phyloP scores from a whole-genome alignment of 2,888 invertebrate species.

The Hyposoter didymator region DNA sequence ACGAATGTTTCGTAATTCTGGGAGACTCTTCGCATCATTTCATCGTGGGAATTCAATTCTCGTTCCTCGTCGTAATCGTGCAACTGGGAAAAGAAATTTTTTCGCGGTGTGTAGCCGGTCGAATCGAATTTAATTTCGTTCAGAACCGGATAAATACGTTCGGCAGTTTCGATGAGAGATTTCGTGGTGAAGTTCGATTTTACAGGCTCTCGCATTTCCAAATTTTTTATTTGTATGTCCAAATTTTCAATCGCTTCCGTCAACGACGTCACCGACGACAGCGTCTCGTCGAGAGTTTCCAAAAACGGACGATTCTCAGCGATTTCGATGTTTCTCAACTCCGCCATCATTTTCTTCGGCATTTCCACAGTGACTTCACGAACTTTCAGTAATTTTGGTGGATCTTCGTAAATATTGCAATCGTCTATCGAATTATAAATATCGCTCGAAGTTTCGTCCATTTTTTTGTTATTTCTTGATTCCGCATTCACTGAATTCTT shows the following conservation, averaged over 20 bases:
- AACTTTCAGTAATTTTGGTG: conserved; percentile 5
- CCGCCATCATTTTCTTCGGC: conserved; percentile 18
- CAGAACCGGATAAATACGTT: conserved; percentile 7
- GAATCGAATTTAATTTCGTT: conserved; percentile 9
- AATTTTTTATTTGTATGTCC: conserved; percentile 58
- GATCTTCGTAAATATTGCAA: neutral
- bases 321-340: conserved; percentile 19
- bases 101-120: conserved; percentile 27
- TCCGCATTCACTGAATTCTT: conserved; percentile 17
- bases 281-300: conserved; percentile 3
- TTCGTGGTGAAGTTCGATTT: neutral
- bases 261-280: conserved; percentile 53
- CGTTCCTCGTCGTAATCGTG: neutral
- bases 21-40: neutral
- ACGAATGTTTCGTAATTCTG: conserved; percentile 18
- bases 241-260: conserved; percentile 61
- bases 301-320: conserved; percentile 20
- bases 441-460: neutral
- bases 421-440: neutral
- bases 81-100: neutral
- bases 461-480: neutral
- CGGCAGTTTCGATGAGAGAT: conserved; percentile 2
- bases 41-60: neutral
- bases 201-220: conserved; percentile 45
- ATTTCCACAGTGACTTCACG: conserved; percentile 17